phyloP scores from a whole-genome alignment of 2,113 vertebrate genomes.

The human region GRCh38 chr18:58399001-58399500 shows the following conservation, averaged over 20 bases:
- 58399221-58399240: not conserved
- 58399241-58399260: not conserved
- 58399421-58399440: not conserved
- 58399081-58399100: not conserved
- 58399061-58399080: not conserved
- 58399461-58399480: not conserved
- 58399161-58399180: not conserved
- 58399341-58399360: not conserved
- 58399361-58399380: not conserved
- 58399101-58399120: rapidly evolving
- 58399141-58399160: too few species aligned
- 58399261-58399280: rapidly evolving
- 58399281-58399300: not conserved
- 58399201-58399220: rapidly evolving
- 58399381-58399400: not conserved
- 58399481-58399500: not conserved
- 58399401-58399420: not conserved
- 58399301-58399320: not conserved
- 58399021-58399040: not conserved
- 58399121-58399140: not conserved
- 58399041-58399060: not conserved
- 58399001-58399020: not conserved
- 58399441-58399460: not conserved
- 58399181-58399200: not conserved
- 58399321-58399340: rapidly evolving